Conservation (phyloP, 2,888 invertebrate species). For the Lasioglossum oenotherae region DNA sequence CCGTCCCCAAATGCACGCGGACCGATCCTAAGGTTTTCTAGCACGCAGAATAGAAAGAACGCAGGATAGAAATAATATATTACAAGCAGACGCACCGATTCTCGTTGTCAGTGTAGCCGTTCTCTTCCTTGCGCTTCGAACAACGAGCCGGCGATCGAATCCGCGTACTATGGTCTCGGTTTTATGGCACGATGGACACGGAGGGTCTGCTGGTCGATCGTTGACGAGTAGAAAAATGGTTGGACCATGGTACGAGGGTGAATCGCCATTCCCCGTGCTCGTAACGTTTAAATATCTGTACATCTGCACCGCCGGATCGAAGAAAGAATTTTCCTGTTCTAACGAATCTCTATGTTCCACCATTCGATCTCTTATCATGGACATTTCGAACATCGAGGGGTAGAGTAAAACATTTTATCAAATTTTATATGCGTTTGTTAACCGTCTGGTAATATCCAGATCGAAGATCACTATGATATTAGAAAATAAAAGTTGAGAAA, state of each 20-base stretch:
- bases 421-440: background rate
- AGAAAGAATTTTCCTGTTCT: background rate
- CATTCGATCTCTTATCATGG: background rate
- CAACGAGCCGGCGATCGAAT: conserved; percentile 68
- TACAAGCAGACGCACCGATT: conserved; percentile 71
- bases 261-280: conserved; percentile 39
- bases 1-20: conserved; percentile 40
- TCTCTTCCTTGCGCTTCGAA: conserved; percentile 11
- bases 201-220: conserved; percentile 27
- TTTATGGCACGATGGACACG: conserved; percentile 48
- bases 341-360: background rate
- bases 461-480: background rate
- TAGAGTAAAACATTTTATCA: background rate
- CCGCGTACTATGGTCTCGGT: conserved; percentile 37
- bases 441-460: background rate
- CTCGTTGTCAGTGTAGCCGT: background rate
- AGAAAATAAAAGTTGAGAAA: background rate
- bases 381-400: background rate
- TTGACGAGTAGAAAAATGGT: background rate
- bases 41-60: conserved; percentile 24
- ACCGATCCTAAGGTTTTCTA: conserved; percentile 38
- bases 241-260: conserved; percentile 21
- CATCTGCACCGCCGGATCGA: conserved; percentile 21
- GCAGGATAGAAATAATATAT: conserved; percentile 67
- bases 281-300: conserved; percentile 61